Evolutionary conservation across 1,140 invertebrate species (phyloP).

Genomic region (Scaptomyza montana): DNA sequence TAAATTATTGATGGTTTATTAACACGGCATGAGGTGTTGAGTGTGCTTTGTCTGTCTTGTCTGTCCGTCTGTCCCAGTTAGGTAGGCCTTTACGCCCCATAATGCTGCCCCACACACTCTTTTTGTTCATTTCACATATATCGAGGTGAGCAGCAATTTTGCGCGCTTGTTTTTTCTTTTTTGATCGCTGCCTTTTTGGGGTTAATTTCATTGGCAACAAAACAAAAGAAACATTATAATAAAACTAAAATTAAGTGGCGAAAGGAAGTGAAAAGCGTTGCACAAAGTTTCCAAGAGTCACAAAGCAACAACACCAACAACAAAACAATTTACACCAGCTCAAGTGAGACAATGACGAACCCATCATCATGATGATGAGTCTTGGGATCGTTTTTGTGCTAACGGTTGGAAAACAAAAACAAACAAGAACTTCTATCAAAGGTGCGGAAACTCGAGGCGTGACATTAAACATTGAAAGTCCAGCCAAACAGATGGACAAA

Average conservation of each 20-base stretch:
- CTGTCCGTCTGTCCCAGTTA: constrained; percentile 35
- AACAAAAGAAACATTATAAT: constrained; percentile 25
- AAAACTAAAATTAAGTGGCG: constrained; percentile 54
- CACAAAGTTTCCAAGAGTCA: not conserved
- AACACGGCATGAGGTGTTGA: constrained; percentile 72
- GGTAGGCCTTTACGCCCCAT: not conserved
- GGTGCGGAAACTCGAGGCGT: constrained; percentile 61
- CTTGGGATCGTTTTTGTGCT: not conserved
- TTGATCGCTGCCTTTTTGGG: constrained; percentile 34
- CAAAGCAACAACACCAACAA: not conserved
- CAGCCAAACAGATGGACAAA: constrained; percentile 11
- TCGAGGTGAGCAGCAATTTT: constrained; percentile 38
- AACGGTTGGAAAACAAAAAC: constrained; percentile 46
- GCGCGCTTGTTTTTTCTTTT: constrained; percentile 18
- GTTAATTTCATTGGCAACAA: constrained; percentile 44
- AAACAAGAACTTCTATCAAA: constrained; percentile 31
- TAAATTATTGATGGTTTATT: constrained; percentile 72
- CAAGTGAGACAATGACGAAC: not conserved
- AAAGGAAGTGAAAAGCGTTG: constrained; percentile 70
- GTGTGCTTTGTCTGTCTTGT: not conserved
- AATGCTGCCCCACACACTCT: not conserved
- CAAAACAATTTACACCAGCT: not conserved
- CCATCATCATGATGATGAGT: constrained; percentile 15
- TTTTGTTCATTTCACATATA: not conserved
- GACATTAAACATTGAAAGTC: constrained; percentile 47